Evolutionary conservation across 2,113 vertebrate species (phyloP), one percentile per base, ranked within the genome.

Genomic region (Lichenostomus cassidix): DNA sequence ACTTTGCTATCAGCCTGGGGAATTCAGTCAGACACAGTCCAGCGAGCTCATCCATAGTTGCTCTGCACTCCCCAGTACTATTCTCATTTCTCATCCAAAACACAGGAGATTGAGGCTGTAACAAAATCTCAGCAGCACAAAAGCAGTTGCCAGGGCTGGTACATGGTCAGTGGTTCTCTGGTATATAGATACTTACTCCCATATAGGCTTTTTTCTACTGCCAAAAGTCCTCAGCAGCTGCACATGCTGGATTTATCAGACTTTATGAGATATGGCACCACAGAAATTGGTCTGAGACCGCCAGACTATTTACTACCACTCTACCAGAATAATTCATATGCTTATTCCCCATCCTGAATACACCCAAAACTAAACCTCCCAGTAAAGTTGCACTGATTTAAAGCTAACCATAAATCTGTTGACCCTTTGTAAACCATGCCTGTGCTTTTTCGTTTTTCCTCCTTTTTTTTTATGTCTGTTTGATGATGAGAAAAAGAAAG

Each of bases 261-360:
- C 88, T 93, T 94, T 81, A 95, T 87, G 95, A 95, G 83, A 88
- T 93, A 88, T 87, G 70, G 78, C 94, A 94, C 62, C 83, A 83
- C 76, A 81, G 95, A 95, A 97, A 97, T 88, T 96, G 96, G 69
- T 84, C 79, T 96, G 96, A 95, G 97, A 82, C 79, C 0, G 44
- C 88, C 7, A 10, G 56, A 76, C 93, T 95, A 85, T 94, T 97
- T 95, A 90, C 86, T 94, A 63, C 88, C 41, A 37, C 92, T 81
- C 35, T 46, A 87, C 76, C 83, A 76, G 90, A 91, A 92, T 95
- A 95, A 96, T 96, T 95, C 94, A 93, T 76, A 67, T 70, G 41
- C 81, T 92, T 94, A 88, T 88, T 87, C 33, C 63, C 39, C 67
- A 79, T 60, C 62, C 81, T 73, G 77, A 83, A 89, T 91, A 69